Evolutionary conservation across 2,113 vertebrate species (phyloP).

Genomic region (Phalacrocorax brasilianus): DNA sequence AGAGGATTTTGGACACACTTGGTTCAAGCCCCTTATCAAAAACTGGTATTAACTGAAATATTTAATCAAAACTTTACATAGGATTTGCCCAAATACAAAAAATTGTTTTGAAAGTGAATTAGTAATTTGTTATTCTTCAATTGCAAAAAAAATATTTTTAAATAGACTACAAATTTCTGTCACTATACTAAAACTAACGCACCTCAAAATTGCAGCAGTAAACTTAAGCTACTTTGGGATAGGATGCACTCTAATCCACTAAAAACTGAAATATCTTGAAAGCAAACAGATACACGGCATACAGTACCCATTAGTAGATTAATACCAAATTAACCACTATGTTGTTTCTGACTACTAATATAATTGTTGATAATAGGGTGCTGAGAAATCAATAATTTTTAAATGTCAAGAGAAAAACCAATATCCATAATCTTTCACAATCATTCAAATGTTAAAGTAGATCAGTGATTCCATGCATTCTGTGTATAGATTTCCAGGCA

Average conservation of each 20-base stretch:
- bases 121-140: constrained; percentile 13
- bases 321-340: constrained; percentile 60
- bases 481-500: not conserved
- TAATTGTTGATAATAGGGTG: constrained; percentile 35
- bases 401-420: not conserved
- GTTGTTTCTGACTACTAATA: constrained; percentile 48
- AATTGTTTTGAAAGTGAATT: not conserved
- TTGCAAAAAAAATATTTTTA: not conserved
- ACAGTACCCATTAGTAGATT: constrained; percentile 60
- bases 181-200: not conserved
- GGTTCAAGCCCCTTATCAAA: not conserved
- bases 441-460: too few species aligned
- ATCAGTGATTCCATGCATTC: too few species aligned
- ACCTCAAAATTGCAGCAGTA: not conserved
- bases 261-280: constrained; percentile 28
- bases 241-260: constrained; percentile 12
- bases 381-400: constrained; percentile 4
- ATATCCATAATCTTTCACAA: not conserved
- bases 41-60: not conserved
- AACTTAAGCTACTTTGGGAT: not conserved
- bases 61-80: not conserved
- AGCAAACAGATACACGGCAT: constrained; percentile 39
- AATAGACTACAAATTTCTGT: not conserved
- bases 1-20: not conserved
- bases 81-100: not conserved